Percentiles rank a stretch among this genome's conserved stretches.
Evolutionary conservation across 2,113 vertebrate genomes (phyloP).

Genomic region (Chloropsis hardwickii): DNA sequence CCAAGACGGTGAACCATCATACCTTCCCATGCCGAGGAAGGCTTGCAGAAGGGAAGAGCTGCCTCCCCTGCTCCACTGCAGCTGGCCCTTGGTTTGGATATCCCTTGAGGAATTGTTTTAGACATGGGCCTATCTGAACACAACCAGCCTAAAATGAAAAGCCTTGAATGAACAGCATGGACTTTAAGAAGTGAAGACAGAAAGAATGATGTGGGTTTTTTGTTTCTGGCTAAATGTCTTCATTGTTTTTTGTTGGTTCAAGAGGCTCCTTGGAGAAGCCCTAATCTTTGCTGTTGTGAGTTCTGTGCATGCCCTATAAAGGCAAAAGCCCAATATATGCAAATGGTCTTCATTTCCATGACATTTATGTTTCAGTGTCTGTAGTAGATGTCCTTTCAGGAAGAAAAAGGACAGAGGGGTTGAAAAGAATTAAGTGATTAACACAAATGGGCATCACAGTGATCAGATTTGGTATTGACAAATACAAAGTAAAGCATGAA

Average conservation of each 20-base stretch:
- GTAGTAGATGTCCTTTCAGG: neutral
- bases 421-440: neutral
- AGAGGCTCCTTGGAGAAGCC: neutral
- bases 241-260: neutral
- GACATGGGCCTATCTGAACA: neutral
- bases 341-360: neutral
- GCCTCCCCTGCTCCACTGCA: neutral
- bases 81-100: neutral
- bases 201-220: neutral
- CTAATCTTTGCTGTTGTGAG: neutral
- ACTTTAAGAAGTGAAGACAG: neutral
- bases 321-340: neutral
- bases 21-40: neutral
- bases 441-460: neutral
- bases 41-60: neutral
- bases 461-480: neutral
- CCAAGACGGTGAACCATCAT: neutral
- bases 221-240: neutral
- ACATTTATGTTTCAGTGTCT: neutral
- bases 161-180: neutral
- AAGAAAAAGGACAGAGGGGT: neutral
- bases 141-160: neutral
- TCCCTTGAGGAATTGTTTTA: neutral
- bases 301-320: neutral
- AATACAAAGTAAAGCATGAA: neutral